Base-by-base conservation (phyloP, 2,888 invertebrate species). In the Baronia brevicornis region DNA sequence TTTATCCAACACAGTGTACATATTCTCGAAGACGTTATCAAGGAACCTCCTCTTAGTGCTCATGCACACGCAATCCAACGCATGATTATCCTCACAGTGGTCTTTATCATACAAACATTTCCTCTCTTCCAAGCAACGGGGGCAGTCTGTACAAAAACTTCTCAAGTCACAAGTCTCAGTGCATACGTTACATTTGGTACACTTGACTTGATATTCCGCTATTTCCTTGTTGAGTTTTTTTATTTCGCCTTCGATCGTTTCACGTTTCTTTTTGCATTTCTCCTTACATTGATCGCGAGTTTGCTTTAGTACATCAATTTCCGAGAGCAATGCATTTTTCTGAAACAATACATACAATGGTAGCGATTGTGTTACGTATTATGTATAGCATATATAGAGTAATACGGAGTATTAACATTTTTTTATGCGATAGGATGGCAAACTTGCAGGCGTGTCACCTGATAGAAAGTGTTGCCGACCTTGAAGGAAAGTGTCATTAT, bases 1-100 rank as follows among this genome's bases (percentile, higher is more conserved):
- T 34, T 55, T 66, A 29, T 70, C 75, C 21, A 82, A 46, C 3
- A 75, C 60, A 0, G 69, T 71, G 33, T 72, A 72, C 82, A 82
- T 82, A 33, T 82, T 80, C 28, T 80, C 80, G 31, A 84, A 75
- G 1, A 84, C 71, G 39, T 84, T 84, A 36, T 73, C 69, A 9
- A 82, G 42, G 30, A 84, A 77, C 35, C 63, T 75, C 6, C 65
- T 51, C 43, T 82, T 82, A 0, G 72, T 58, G 11, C 34, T 51
- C 54, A 61, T 62, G 36, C 82, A 84, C 1, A 80, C 60, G 39
- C 82, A 84, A 26, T 68, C 71, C 43, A 50, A 49, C 0, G 49
- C 27, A n/a, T 46, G 47, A 38, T 78, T 71, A 1, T 37, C 32
- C 4, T 4, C 40, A 24, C 80, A 82, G 13, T 60, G 51, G 10